Evolutionary conservation across 2,888 invertebrate species (phyloP), one percentile per base, ranked within the genome.

Genomic region (Salpingus planirostris): DNA sequence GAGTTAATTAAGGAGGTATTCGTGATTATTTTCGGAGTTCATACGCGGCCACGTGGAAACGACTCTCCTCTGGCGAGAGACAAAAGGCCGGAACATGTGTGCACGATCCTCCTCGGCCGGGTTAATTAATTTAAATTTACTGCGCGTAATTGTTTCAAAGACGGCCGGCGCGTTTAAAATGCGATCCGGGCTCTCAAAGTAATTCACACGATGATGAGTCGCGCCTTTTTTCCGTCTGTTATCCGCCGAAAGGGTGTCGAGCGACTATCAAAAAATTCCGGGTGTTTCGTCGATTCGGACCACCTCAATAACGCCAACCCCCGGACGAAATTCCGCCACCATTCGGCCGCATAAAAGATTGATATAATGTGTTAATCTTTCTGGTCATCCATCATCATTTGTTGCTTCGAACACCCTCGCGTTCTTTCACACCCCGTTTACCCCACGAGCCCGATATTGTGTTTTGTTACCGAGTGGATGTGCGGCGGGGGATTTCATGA

Each of bases 361-460:
- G 52, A 54, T 55, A 47, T 49, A 53, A 53, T 50, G 54, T 56
- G 54, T 55, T 57, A 57, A 59, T 57, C 55, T 54, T 47, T 45
- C 28, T 35, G 52, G 47, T 46, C 50, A 55, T 59, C 56, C 50
- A 57, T 59, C 59, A 59, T 59, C 57, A 57, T 59, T 57, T 59
- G 55, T 54, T 55, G 49, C 37, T 48, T 49, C 50, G 48, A 46
- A 45, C 39, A 43, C 44, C 40, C 46, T 40, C 27, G 32, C 27
- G 42, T 44, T 44, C 43, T 42, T 47, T 47, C 43, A 44, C 43
- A 40, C 42, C 38, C 42, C 37, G 33, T 38, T 36, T n/a, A n/a
- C n/a, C n/a, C n/a, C n/a, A n/a, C n/a, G n/a, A n/a, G n/a, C n/a
- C n/a, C n/a, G n/a, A n/a, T n/a, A n/a, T n/a, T n/a, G n/a, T n/a